Evolutionary conservation across 2,888 invertebrate genomes (phyloP), one percentile per base, ranked within the genome.

Genomic region (Epsilonema sp.): DNA sequence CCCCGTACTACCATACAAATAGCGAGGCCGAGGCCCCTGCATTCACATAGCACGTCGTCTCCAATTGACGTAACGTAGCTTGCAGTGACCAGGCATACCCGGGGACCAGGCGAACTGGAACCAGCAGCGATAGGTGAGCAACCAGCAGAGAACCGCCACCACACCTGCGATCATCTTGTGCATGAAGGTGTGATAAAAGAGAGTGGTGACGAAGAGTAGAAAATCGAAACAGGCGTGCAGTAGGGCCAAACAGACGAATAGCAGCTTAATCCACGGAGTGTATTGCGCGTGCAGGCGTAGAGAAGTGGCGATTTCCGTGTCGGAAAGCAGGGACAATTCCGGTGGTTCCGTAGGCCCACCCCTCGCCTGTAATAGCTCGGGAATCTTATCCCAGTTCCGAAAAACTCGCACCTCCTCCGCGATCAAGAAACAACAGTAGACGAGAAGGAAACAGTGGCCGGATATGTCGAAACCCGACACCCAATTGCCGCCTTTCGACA

Each of bases 401-500:
- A 57, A 60, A 5, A 61, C 54, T 23, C 31, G 8, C 0, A 82
- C 80, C 70, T 97, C 97, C 70, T 97, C 94, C 19, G 84, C 81
- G 53, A 94, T 75, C 45, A 90, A 75, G 54, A 94, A 73, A 62
- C 82, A 81, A 48, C 86, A 84, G 70, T 90, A 89, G 51, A 94
- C 81, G 31, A 97, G 74, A 51, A 97, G 80, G 66, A 97, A 97
- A 42, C 84, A 80, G 65, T 97, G 94, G 0, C 97, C 94, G 26
- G 90, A 90, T 61, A 94, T 79, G 65, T 94, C 92, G 65, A 92
- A 82, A 22, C 89, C 84, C 63, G 80, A 78, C 86, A 90, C 90
- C 58, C 80, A 77, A 62, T 78, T 75, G 0, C 87, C 86, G 56
- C 77, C 79, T 60, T 77, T 26, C 13, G 39, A 76, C 13, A 82